A percentile compares a stretch with the other conserved stretches of the same genome.
phyloP scores from a whole-genome alignment of 2,797 vertebrate genomes.

The Ptychadena robeensis region DNA sequence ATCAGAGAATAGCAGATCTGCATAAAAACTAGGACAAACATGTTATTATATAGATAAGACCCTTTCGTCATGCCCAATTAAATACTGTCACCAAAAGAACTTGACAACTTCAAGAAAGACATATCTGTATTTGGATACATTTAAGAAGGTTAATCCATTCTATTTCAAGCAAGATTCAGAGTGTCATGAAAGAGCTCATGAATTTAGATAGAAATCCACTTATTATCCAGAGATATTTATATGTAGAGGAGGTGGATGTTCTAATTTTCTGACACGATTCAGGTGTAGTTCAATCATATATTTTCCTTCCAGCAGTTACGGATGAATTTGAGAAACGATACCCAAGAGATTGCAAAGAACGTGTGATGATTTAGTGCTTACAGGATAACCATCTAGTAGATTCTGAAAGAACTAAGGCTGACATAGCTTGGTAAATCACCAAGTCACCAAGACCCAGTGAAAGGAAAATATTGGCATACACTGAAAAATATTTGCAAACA shows the following conservation, averaged over 20 bases:
- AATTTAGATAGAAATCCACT: conserved; percentile 83
- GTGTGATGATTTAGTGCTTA: not conserved
- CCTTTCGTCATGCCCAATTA: conserved; percentile 83
- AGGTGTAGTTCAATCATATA: conserved; percentile 74
- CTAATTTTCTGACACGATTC: conserved; percentile 74
- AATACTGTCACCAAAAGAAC: conserved; percentile 73
- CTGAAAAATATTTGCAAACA: not conserved
- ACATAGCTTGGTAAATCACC: not conserved
- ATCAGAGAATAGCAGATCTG: conserved; percentile 68
- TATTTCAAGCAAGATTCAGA: conserved; percentile 78
- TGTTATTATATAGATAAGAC: conserved; percentile 80
- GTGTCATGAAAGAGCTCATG: conserved; percentile 80
- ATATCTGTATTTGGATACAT: conserved; percentile 74
- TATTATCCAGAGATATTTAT: conserved; percentile 78
- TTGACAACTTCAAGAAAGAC: conserved; percentile 79
- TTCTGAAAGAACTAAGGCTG: not conserved
- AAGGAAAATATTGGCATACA: not conserved
- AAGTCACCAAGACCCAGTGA: not conserved
- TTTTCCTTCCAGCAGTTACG: conserved; percentile 64
- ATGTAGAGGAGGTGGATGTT: conserved; percentile 69
- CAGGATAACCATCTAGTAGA: not conserved
- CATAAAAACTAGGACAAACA: conserved; percentile 68
- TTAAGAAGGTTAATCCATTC: conserved; percentile 68
- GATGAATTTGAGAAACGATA: conserved; percentile 35
- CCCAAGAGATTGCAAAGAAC: not conserved